Percentiles rank a stretch among this genome's conserved stretches.
phyloP scores from a whole-genome alignment of 2,888 invertebrate species.

The Stenoptilia bipunctidactyla region DNA sequence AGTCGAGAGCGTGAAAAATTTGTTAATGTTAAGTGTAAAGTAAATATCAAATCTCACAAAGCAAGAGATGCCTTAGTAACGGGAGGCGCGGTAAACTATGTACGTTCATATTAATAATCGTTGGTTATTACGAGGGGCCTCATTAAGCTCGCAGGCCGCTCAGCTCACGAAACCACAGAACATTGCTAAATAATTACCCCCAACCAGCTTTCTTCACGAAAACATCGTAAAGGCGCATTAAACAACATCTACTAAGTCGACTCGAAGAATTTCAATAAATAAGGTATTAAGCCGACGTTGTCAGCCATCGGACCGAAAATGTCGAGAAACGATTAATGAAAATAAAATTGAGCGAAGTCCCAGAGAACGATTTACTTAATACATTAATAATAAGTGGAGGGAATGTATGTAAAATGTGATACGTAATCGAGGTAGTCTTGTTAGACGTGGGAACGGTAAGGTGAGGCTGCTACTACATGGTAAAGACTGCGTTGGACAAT shows the following conservation, averaged over 20 bases:
- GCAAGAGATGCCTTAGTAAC: constrained; percentile 31
- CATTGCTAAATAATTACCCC: constrained; percentile 64
- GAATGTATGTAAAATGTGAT: constrained; percentile 60
- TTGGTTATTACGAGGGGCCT: constrained; percentile 54
- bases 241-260: constrained; percentile 54
- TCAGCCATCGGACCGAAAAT: constrained; percentile 46
- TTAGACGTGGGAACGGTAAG: constrained; percentile 62
- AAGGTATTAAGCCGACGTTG: constrained; percentile 52
- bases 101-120: constrained; percentile 61
- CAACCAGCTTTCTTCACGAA: constrained; percentile 58
- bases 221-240: constrained; percentile 54
- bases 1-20: constrained; percentile 10
- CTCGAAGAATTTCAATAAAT: constrained; percentile 56
- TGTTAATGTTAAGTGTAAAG: constrained; percentile 18
- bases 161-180: constrained; percentile 58
- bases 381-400: constrained; percentile 60
- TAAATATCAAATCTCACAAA: constrained; percentile 28
- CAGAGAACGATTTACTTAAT: constrained; percentile 65
- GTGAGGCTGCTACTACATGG: constrained; percentile 38
- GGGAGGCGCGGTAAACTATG: constrained; percentile 44
- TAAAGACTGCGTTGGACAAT: constrained; percentile 47
- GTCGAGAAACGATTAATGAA: constrained; percentile 59
- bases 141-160: constrained; percentile 51
- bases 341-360: constrained; percentile 55
- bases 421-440: constrained; percentile 62